These are phyloP conservation scores for Bungarus multicinctus DNA, from an alignment of 2,113 vertebrate genomes.

Conservation along the genomic window DNA sequence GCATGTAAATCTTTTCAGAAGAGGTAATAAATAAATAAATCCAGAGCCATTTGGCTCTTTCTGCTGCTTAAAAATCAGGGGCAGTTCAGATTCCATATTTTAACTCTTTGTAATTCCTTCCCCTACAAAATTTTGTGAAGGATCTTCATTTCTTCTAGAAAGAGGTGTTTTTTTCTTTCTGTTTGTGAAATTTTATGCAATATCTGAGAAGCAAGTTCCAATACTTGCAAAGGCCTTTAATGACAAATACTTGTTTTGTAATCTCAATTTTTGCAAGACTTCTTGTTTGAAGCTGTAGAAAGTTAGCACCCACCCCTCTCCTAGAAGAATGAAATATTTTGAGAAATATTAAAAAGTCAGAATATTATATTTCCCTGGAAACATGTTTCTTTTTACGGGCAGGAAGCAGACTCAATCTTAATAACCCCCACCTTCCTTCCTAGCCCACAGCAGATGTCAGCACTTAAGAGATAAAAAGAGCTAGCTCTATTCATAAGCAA, in stretches of 20 bases:
- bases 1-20: conserved; percentile 63
- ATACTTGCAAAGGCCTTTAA: neutral
- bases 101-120: neutral
- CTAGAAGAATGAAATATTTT: no score
- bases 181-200: conserved; percentile 51
- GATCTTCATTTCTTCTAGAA: neutral
- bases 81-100: conserved; percentile 16
- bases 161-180: conserved; percentile 12
- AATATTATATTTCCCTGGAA: no score
- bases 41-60: conserved; percentile 41
- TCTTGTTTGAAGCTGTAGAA: neutral
- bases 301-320: no score
- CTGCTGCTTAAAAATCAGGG: neutral
- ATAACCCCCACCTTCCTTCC: no score
- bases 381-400: no score
- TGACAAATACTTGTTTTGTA: neutral
- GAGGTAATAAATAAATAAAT: conserved; percentile 44
- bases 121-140: neutral
- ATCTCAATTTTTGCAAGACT: neutral
- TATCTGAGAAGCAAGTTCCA: conserved; percentile 37
- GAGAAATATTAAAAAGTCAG: no score
- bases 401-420: no score
- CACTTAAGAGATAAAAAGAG: no score
- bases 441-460: no score
- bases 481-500: no score